Evolutionary conservation across 1,140 invertebrate species (phyloP), one percentile per base, ranked within the genome.

Genomic region (Temnothorax nylanderi): DNA sequence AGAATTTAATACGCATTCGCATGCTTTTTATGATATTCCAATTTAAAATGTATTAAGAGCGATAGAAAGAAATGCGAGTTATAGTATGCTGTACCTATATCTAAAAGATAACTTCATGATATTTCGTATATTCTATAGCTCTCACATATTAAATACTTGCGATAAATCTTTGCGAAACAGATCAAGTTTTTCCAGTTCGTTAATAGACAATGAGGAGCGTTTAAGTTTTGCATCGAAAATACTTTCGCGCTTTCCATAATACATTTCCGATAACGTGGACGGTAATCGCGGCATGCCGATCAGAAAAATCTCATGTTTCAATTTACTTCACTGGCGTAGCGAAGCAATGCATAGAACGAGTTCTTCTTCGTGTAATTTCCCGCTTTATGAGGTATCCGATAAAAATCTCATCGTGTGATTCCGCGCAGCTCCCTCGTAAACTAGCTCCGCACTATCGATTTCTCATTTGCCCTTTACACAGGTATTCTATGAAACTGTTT

Each of bases 381-480:
- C 67, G 41, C 26, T 82, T 82, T 82, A 82, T 72, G 67, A 82
- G 78, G 41, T 51, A 72, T 82, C 49, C 54, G 80, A 74, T 82
- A 82, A 74, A 82, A 82, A 82, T 82, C 80, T 82, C 41, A 74
- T 74, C 21, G 67, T 44, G 44, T 34, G 67, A 82, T 58, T 82
- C 21, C 18, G 47, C 64, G 77, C n/a, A 54, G 21, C 47, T 54
- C 49, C 77, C n/a, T 69, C 64, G 64, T 82, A 49, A 72, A 51
- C 78, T 71, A 21, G 67, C 44, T 56, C 21, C 18, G 18, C 26
- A 47, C 54, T 71, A 86, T 86, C 77, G 85, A 86, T 86, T 86
- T 86, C 76, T 86, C 44, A 69, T 69, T 71, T 82, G 13, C 51
- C 67, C 26, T 82, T 82, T 67, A 80, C 51, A 82, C 65, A 72